A percentile compares a stretch with the other conserved stretches of the same genome.
These are phyloP conservation scores for Galleria mellonella DNA, from an alignment of 1,140 invertebrate genomes.

Conservation along the genomic window DNA sequence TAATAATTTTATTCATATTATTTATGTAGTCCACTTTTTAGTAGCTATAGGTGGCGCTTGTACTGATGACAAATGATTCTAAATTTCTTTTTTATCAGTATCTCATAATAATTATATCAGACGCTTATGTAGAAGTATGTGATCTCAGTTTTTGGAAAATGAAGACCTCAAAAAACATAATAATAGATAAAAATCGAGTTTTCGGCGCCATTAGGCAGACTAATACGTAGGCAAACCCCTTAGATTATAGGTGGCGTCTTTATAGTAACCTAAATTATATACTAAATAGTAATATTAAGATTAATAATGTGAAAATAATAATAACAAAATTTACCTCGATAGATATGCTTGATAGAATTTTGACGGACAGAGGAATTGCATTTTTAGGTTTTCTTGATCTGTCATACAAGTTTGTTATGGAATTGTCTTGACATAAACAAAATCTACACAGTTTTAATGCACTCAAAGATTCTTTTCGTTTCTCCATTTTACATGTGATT, in stretches of 20 bases:
- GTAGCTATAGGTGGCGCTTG: slow-evolving; percentile 26
- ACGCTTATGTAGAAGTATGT: no score
- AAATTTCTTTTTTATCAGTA: no score
- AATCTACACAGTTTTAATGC: slow-evolving; percentile 82
- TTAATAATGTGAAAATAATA: background rate
- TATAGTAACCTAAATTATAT: background rate
- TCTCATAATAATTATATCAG: no score
- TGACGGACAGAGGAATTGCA: slow-evolving; percentile 78
- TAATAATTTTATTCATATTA: no score
- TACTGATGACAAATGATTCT: no score
- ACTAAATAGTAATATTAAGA: background rate
- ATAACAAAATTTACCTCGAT: slow-evolving; percentile 79
- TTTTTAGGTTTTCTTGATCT: slow-evolving; percentile 73
- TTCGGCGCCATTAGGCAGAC: slow-evolving; percentile 30
- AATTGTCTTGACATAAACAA: slow-evolving; percentile 77
- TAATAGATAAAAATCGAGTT: slow-evolving; percentile 3
- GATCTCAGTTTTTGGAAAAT: no score
- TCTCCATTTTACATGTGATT: slow-evolving; percentile 71
- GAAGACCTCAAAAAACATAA: no score
- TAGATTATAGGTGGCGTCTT: slow-evolving; percentile 36
- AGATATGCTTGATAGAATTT: slow-evolving; percentile 84
- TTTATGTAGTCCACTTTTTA: no score
- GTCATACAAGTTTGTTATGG: slow-evolving; percentile 79
- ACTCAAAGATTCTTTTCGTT: slow-evolving; percentile 75
- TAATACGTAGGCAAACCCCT: slow-evolving; percentile 23